Percentiles rank a stretch among this genome's conserved stretches.
phyloP scores from a whole-genome alignment of 2,888 invertebrate species.

The Himalopsyche kuldschensis region DNA sequence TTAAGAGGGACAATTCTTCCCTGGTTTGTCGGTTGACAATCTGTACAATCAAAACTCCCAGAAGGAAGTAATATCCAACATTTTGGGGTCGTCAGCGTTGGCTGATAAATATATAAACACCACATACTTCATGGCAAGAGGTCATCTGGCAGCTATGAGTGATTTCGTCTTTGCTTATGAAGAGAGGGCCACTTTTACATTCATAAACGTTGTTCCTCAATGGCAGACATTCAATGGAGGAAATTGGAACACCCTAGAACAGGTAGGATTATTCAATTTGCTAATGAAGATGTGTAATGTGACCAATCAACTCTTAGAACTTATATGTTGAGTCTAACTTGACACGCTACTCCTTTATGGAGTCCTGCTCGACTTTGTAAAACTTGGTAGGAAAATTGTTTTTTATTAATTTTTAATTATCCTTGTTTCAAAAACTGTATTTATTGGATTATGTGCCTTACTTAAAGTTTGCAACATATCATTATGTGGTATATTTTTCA shows the following conservation, averaged over 20 bases:
- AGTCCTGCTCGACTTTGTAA: too few relatives aligned
- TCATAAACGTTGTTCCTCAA: slow-evolving; percentile 67
- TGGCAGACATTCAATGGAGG: slow-evolving; percentile 66
- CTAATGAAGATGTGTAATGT: slow-evolving; percentile 22
- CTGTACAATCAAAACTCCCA: slow-evolving; percentile 30
- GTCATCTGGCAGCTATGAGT: slow-evolving; percentile 64
- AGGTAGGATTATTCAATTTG: slow-evolving; percentile 42
- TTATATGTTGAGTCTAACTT: too few relatives aligned
- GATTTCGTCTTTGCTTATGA: slow-evolving; percentile 65
- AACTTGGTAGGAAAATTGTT: too few relatives aligned
- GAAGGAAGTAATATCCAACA: slow-evolving; percentile 17
- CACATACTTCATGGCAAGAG: slow-evolving; percentile 57
- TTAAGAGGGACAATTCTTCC: slow-evolving; percentile 30
- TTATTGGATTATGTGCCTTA: too few relatives aligned
- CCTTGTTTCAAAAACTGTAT: too few relatives aligned
- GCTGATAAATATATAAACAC: slow-evolving; percentile 53
- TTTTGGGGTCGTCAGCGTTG: slow-evolving; percentile 13
- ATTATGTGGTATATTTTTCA: too few relatives aligned
- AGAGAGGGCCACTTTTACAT: slow-evolving; percentile 64
- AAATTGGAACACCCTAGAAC: slow-evolving; percentile 63
- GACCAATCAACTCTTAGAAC: too few relatives aligned
- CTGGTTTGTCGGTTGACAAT: slow-evolving; percentile 23
- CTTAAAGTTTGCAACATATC: too few relatives aligned
- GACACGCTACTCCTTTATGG: too few relatives aligned
- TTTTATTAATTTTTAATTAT: too few relatives aligned